These are phyloP conservation scores for Griposia aprilina DNA, from an alignment of 2,888 invertebrate species.

Conservation along the genomic window DNA sequence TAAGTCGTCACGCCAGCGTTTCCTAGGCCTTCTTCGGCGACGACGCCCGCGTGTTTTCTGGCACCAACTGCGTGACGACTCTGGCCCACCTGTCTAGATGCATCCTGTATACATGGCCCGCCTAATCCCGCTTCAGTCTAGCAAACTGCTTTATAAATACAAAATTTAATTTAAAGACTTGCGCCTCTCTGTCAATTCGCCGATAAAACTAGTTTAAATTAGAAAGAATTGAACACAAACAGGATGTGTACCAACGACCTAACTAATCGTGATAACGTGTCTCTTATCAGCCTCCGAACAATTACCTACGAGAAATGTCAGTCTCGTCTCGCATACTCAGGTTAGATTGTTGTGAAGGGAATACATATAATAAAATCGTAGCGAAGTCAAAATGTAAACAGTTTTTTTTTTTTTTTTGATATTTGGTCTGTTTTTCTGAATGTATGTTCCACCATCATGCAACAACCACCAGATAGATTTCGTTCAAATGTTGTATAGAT, in stretches of 20 bases:
- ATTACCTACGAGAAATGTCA: conserved; percentile 53
- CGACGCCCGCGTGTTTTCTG: not conserved
- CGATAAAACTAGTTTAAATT: conserved; percentile 29
- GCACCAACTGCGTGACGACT: not conserved
- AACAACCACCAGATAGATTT: too few relatives aligned
- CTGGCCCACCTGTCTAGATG: too few relatives aligned
- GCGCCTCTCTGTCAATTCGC: not conserved
- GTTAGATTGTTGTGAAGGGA: conserved; percentile 26
- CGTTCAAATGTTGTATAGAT: too few relatives aligned
- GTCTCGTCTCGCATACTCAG: conserved; percentile 53
- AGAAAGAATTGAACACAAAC: conserved; percentile 51
- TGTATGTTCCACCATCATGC: too few relatives aligned
- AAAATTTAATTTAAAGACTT: not conserved
- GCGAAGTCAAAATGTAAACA: too few relatives aligned
- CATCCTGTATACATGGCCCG: not conserved
- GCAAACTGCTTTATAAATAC: not conserved
- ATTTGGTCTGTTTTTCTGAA: too few relatives aligned
- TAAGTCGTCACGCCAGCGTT: too few relatives aligned
- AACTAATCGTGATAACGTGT: conserved; percentile 52
- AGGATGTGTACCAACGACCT: conserved; percentile 62
- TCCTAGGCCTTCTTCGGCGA: too few relatives aligned
- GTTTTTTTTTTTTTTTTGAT: too few relatives aligned
- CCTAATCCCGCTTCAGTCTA: not conserved
- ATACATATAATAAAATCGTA: not conserved
- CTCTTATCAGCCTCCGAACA: conserved; percentile 50